Evolutionary conservation across 1,140 invertebrate species (phyloP), one percentile per base, ranked within the genome.

Genomic region (Panonychus citri): DNA sequence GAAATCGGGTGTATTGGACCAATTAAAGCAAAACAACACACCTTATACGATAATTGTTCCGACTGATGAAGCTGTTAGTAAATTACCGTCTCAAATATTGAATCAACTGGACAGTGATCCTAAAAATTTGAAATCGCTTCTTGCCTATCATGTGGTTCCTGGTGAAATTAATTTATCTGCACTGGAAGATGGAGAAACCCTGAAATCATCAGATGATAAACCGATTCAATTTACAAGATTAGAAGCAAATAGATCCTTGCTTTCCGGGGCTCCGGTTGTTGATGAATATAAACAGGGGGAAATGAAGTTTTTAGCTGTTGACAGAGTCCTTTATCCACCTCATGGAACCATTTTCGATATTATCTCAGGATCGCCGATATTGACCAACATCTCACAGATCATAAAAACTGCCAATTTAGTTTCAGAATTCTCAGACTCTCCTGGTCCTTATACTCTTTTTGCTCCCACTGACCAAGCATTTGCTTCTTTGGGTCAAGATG

Each of bases 31-130:
- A 3, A 26, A 42, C 13, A 56, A 58, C 26, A 42, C 28, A 40
- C 50, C 46, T 3, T 73, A 70, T 55, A 76, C 74, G 4, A 67
- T 75, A 15, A 73, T 76, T 46, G 70, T 71, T 2, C 75, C 75
- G 3, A 69, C 67, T 5, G 71, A 76, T 58, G 61, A 66, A 17
- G 74, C 75, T 24, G 73, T 75, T 60, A 60, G 59, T 13, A 63
- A 64, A 42, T 28, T 70, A 13, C 64, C 66, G 15, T 55, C 60
- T 39, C 49, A 58, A 30, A 59, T 62, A 56, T 15, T 49, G 3
- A 30, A 48, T 8, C 46, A 50, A 25, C 54, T 68, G 19, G 56
- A 62, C 17, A 42, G 50, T 30, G 58, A 64, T 55, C 57, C 58
- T 1, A 48, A 61, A 10, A 62, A 64, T 17, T 57, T 71, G 15